Conservation (phyloP, 92 coral and sea anemone genomes). For the Epizoanthus illoricatus region DNA sequence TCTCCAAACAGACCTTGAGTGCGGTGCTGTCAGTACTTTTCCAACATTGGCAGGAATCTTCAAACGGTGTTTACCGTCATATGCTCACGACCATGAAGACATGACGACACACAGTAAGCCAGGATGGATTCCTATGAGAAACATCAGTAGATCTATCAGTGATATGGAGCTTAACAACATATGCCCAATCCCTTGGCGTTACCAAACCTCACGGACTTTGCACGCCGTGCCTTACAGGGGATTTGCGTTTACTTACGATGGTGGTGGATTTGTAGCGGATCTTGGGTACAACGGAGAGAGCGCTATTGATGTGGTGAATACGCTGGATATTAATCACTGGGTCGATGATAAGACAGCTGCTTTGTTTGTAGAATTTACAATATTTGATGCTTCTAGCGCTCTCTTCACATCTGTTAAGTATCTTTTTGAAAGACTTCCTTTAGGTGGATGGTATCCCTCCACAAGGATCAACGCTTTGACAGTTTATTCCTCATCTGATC, state of each 20-base stretch:
- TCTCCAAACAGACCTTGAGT: conserved; percentile 7
- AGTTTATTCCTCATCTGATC: conserved; percentile 61
- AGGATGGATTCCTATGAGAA: conserved; percentile 58
- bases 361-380: conserved; percentile 74
- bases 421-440: conserved; percentile 65
- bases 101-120: conserved; percentile 49
- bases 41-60: neutral
- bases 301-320: conserved; percentile 51
- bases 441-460: conserved; percentile 64
- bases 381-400: conserved; percentile 71
- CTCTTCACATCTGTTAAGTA: conserved; percentile 65
- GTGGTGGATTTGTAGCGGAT: conserved; percentile 85
- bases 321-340: conserved; percentile 62
- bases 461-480: conserved; percentile 51
- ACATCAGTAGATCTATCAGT: conserved; percentile 20
- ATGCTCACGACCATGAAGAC: conserved; percentile 35
- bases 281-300: conserved; percentile 70
- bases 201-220: conserved; percentile 47
- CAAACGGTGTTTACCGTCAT: conserved; percentile 62
- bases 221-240: conserved; percentile 50
- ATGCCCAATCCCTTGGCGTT: conserved; percentile 79
- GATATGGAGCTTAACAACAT: conserved; percentile 29
- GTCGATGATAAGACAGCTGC: conserved; percentile 81
- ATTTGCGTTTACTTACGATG: conserved; percentile 44
- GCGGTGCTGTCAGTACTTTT: neutral